Evolutionary conservation across 1,140 invertebrate genomes (phyloP), one percentile per base, ranked within the genome.

Genomic region (Brachionus rubens): DNA sequence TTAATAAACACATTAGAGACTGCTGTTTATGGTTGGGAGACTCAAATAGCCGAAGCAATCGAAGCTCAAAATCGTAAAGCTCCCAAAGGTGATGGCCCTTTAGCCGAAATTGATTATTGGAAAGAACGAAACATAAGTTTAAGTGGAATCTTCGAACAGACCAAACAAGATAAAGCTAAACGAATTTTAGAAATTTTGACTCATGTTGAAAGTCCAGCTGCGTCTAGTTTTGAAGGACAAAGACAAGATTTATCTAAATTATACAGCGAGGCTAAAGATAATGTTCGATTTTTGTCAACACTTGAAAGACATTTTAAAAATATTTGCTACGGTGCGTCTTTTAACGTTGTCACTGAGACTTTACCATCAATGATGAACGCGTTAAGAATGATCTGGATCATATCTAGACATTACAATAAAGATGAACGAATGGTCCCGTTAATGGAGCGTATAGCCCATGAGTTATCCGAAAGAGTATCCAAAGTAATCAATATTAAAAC

Each of bases 91-190:
- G 89, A 90, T 76, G 90, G 90, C 0, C 92, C 92, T 1, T 85
- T 93, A 59, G 88, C 90, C 0, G 91, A 93, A 80, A 91, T 91
- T 79, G 88, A 90, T 50, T 91, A 90, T 78, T 94, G 92, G 92
- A 86, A 90, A 30, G 89, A 91, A 77, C 85, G 89, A 79, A 89
- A 92, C 80, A 88, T 88, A 0, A 89, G 89, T 59, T 85, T 93
- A 2, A 90, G 91, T 65, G 86, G 89, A 12, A 83, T 93, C 0
- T 87, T 90, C 41, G 91, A 94, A 79, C 91, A 94, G 80, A 80
- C 94, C 10, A 91, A 92, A 80, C 87, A 89, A 14, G 87, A 88
- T 0, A 87, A 87, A 59, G 88, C 91, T 0, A 81, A 87, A 21
- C 86, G 88, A 78, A 89, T 91, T 47, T 78, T 86, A n/a, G 78